These are phyloP conservation scores for Tipula confusa DNA, from an alignment of 2,888 invertebrate species.

Conservation along the genomic window DNA sequence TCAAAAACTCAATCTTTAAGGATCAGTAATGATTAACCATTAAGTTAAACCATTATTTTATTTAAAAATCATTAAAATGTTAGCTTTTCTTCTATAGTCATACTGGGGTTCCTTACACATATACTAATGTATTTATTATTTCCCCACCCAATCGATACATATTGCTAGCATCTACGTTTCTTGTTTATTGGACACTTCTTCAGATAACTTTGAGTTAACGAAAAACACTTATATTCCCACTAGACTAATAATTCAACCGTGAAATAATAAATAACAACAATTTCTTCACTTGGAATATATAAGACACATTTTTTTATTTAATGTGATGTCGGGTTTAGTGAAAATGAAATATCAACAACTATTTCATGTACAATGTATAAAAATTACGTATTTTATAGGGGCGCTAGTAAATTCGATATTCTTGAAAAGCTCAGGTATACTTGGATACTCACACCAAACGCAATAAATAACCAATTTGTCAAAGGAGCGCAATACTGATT, in stretches of 20 bases:
- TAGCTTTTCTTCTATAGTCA: too few relatives aligned
- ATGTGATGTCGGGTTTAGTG: background rate
- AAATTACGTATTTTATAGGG: background rate
- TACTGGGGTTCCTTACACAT: too few relatives aligned
- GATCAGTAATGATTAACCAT: too few relatives aligned
- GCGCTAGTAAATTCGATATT: background rate
- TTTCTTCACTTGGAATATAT: background rate
- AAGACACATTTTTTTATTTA: too few relatives aligned
- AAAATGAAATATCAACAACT: background rate
- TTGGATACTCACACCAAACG: too few relatives aligned
- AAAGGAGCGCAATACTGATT: background rate
- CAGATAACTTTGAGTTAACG: background rate
- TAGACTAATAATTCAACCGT: background rate
- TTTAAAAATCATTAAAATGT: too few relatives aligned
- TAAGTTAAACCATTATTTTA: too few relatives aligned
- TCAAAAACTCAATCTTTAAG: too few relatives aligned
- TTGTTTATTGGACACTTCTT: background rate
- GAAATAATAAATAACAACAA: background rate
- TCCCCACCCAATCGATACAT: too few relatives aligned
- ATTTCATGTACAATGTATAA: background rate
- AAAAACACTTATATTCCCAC: background rate
- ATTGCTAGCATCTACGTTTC: too few relatives aligned
- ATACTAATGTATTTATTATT: too few relatives aligned
- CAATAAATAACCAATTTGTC: background rate
- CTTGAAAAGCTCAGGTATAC: too few relatives aligned